Evolutionary conservation across 92 coral and sea anemone species (phyloP), one percentile per base, ranked within the genome.

Genomic region (Montipora capitata): DNA sequence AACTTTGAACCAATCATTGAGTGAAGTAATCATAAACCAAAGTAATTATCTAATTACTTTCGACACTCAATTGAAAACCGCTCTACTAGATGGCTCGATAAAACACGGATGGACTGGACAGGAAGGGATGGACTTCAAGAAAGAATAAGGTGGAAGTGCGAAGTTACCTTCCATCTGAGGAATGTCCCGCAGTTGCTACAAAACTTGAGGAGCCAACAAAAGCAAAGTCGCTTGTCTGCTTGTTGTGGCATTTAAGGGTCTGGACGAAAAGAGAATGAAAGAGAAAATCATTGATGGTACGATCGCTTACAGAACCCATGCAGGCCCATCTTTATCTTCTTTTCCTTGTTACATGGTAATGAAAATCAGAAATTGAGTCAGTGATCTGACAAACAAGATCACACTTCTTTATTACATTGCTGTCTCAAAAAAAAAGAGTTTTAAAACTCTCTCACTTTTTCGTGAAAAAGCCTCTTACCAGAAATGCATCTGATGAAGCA

Each of bases 201-300:
- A 94, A 92, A 81, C 99, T 97, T 9, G 99, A 93, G 3, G 99
- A 97, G 48, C 96, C 94, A 52, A 97, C 88, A 67, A 94, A 97
- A 2, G 84, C 94, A 65, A 97, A 96, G 92, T 97, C 99, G 64
- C 87, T 97, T 11, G 96, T 93, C 74, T 96, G 99, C 74, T 97
- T 97, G 89, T 97, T 97, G 87, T 97, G 98, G 86, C 99, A 97
- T 62, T 96, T 97, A 5, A 97, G 88, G 11, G 96, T 94, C 99
- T 97, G 66, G 14, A 87, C 61, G 62, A 74, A 15, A 66, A 79
- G 56, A 81, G 17, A 40, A 13, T 68, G 18, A 10, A 12, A 7
- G 11, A 45, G 62, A 11, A 2, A 27, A 38, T 39, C 44, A 20
- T 1, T 51, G 15, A 57, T 16, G 5, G 3, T 1, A 20, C 52